Percentiles rank a stretch among this genome's conserved stretches.
These are phyloP conservation scores for Podabrus alpinus DNA, from an alignment of 2,888 invertebrate genomes.

Conservation along the genomic window DNA sequence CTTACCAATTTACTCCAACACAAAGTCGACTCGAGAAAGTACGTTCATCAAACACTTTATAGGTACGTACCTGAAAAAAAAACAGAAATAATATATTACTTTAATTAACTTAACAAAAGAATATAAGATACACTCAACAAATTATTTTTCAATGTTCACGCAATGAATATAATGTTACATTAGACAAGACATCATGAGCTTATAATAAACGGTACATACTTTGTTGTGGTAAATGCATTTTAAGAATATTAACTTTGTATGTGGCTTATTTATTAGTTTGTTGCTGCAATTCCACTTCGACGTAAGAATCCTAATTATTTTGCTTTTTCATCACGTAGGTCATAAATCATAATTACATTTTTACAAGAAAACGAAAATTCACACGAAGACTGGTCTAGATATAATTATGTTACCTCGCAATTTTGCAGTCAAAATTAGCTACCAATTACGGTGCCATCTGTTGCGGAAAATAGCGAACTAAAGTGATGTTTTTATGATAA, in stretches of 20 bases:
- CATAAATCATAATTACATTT: not conserved
- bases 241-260: not conserved
- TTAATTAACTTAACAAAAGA: not conserved
- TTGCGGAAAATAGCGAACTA: not conserved
- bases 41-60: not conserved
- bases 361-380: not conserved
- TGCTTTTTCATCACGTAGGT: not conserved
- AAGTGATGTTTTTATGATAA: not conserved
- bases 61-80: not conserved
- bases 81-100: not conserved
- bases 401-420: too few species aligned
- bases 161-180: not conserved
- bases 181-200: not conserved
- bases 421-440: too few species aligned
- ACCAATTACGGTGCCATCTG: not conserved
- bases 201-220: slow-evolving; percentile 16
- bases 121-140: not conserved
- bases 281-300: not conserved
- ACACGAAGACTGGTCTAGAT: too few species aligned
- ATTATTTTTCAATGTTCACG: not conserved
- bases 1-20: not conserved
- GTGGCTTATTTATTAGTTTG: not conserved
- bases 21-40: not conserved
- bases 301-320: not conserved
- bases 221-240: slow-evolving; percentile 18